phyloP scores from a whole-genome alignment of 2,888 invertebrate species.

The Eupithecia abbreviata region DNA sequence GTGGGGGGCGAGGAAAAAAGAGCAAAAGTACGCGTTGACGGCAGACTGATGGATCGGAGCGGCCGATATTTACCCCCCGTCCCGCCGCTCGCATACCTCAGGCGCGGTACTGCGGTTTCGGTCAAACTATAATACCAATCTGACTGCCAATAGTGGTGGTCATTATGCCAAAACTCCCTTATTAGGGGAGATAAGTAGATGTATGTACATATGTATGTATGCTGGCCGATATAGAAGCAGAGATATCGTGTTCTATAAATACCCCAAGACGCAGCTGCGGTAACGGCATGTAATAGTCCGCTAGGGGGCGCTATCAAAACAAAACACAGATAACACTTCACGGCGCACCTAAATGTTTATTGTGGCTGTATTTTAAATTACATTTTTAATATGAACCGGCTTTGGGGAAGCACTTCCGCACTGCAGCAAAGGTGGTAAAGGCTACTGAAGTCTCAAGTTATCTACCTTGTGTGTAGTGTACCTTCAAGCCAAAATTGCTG shows the following conservation, averaged over 20 bases:
- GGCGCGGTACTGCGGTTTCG: too few relatives aligned
- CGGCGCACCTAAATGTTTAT: constrained; percentile 38
- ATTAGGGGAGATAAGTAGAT: neutral
- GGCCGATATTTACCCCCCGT: too few relatives aligned
- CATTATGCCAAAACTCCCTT: too few relatives aligned
- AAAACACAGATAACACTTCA: constrained; percentile 45
- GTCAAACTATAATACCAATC: too few relatives aligned
- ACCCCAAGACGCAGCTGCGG: constrained; percentile 44
- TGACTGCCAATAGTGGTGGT: too few relatives aligned
- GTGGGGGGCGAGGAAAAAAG: too few relatives aligned
- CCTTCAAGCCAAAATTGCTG: neutral
- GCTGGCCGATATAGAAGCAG: neutral
- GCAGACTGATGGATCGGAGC: too few relatives aligned
- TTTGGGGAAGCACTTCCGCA: constrained; percentile 17
- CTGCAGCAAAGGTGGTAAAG: neutral
- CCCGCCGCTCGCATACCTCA: too few relatives aligned
- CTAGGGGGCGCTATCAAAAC: constrained; percentile 43
- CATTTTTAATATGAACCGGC: constrained; percentile 29
- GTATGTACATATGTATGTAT: neutral
- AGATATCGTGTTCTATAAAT: constrained; percentile 28
- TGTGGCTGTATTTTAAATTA: constrained; percentile 28
- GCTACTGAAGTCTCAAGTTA: neutral
- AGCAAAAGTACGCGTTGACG: too few relatives aligned
- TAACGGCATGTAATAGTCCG: constrained; percentile 40
- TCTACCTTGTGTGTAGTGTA: neutral